Percentiles rank a stretch among this genome's conserved stretches.
phyloP scores from a whole-genome alignment of 2,888 invertebrate genomes.

The Conus canariensis region DNA sequence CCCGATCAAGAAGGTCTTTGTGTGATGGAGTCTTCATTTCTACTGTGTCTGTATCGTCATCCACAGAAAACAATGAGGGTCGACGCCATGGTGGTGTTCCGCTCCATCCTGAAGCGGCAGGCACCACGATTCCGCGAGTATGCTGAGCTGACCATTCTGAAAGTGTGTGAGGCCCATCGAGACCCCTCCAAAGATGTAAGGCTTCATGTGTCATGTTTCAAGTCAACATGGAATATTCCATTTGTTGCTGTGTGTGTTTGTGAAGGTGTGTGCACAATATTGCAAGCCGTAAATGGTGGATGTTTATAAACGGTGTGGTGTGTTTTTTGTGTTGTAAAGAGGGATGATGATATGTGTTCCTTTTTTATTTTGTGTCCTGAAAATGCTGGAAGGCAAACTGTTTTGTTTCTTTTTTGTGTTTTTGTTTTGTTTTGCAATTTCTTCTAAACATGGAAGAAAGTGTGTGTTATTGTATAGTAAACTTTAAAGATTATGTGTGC shows the following conservation, averaged over 20 bases:
- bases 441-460: too few relatives aligned
- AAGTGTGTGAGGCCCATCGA: conserved; percentile 92
- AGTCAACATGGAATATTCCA: not conserved
- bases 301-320: not conserved
- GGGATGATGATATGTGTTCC: too few relatives aligned
- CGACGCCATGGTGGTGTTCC: conserved; percentile 88
- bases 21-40: too few relatives aligned
- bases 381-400: too few relatives aligned
- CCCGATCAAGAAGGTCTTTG: too few relatives aligned
- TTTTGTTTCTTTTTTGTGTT: too few relatives aligned
- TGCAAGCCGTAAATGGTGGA: not conserved
- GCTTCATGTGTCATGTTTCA: not conserved
- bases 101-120: conserved; percentile 90
- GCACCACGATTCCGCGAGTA: conserved; percentile 91
- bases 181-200: conserved; percentile 80
- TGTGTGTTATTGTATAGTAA: too few relatives aligned
- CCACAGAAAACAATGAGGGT: conserved; percentile 78
- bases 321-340: too few relatives aligned
- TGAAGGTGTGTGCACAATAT: not conserved
- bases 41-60: not conserved
- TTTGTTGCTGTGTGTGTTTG: conserved; percentile 1
- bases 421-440: too few relatives aligned
- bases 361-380: too few relatives aligned
- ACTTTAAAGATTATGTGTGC: too few relatives aligned
- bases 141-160: conserved; percentile 93